Evolutionary conservation across 2,113 vertebrate species (phyloP).

Genomic region (Heterocephalus glaber): DNA sequence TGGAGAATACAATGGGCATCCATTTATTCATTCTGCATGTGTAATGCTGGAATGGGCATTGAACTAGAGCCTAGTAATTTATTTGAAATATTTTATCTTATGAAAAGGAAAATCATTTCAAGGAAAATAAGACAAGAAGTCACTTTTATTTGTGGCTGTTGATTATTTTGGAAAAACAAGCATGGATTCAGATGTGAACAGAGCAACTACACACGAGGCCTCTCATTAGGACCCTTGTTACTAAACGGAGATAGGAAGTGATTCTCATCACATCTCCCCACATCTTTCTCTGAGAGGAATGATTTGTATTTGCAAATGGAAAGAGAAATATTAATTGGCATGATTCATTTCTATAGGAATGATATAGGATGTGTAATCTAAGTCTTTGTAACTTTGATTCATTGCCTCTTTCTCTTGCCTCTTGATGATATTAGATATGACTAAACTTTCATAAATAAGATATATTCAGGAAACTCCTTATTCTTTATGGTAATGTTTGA

Average conservation of each 20-base stretch:
- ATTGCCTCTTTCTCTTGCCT: background rate
- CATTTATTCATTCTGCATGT: background rate
- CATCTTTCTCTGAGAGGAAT: background rate
- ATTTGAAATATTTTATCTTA: constrained; percentile 34
- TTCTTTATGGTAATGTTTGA: background rate
- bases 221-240: background rate
- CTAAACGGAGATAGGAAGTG: background rate
- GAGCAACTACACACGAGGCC: background rate
- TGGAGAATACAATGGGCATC: background rate
- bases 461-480: background rate
- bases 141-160: background rate
- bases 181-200: background rate
- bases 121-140: background rate
- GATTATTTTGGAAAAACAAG: background rate
- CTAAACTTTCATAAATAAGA: background rate
- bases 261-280: background rate
- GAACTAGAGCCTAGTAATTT: background rate
- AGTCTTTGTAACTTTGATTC: background rate
- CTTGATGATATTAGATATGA: background rate
- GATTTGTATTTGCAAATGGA: background rate
- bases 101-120: constrained; percentile 4
- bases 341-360: background rate
- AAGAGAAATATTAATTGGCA: background rate
- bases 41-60: background rate
- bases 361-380: background rate